Evolutionary conservation across 1,140 invertebrate species (phyloP), one percentile per base, ranked within the genome.

Genomic region (Asbolus verrucosus): DNA sequence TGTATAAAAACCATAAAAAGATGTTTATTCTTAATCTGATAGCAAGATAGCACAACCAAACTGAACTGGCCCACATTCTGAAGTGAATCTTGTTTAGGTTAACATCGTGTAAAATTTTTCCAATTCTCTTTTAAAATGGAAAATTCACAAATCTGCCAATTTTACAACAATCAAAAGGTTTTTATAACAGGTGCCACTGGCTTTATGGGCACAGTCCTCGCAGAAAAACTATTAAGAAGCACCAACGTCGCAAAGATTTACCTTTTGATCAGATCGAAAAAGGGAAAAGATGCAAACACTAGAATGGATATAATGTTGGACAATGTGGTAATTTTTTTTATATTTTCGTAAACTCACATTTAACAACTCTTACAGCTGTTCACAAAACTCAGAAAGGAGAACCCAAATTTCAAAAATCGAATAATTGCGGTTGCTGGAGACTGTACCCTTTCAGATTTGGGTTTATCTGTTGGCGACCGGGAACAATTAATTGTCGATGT

Each of bases 151-250:
- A 27, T 27, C 24, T 8, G 24, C 24, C 59, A 71, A 84, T 88
- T 87, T 73, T 88, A 85, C 73, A 75, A 81, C 1, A 83, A 82
- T 1, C 81, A 84, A 61, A 84, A 81, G 70, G 80, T 89, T 38
- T 89, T 93, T 69, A 82, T 89, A 21, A 89, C 87, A 2, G 88
- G 88, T 8, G 88, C 85, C 1, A 92, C 91, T 15, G 91, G 91
- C 62, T 91, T 90, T 79, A 81, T 90, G 60, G 89, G 89, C 6
- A 90, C 90, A 81, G 84, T 89, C 15, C 81, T 94, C 27, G 89
- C 94, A 36, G 92, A 94, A 81, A 94, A 94, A 81, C 79, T 95
- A 39, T 81, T 94, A 15, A 84, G 92, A 65, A 88, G 87, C 24
- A 85, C 86, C 13, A 87, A 89, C 66, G 72, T 95, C 31, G 85